Base-by-base conservation (phyloP, 2,888 invertebrate genomes). In the Eupithecia tripunctaria region DNA sequence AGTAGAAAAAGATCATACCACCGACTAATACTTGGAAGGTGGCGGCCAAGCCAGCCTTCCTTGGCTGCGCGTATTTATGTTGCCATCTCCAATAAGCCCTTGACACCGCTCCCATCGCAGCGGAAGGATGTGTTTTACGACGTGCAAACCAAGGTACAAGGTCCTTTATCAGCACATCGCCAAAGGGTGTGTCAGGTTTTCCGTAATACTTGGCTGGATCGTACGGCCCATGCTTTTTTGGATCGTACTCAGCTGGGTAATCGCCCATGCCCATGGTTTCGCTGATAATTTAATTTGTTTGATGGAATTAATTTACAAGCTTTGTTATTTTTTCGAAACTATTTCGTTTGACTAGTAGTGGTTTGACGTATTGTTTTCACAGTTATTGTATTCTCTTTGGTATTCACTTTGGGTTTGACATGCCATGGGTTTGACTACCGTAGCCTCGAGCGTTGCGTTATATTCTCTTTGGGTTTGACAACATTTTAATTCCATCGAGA, bases 51-150 rank as follows among this genome's bases (percentile, higher is more conserved):
- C 96, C 96, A 75, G 94, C 87, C 79, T 95, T 95, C 86, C 95
- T 96, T 0, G 96, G 96, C 75, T 96, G 95, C 41, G 96, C 89
- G 84, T 97, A 97, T 84, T 97, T 97, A 87, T 97, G 96, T 82
- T 96, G 96, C 97, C 97, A 97, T 85, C 97, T 96, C 67, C 71
- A 72, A 41, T 27, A 72, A 25, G 97, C 97, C 97, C 90, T 92
- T 97, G 64, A 64, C 0, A 64, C 38, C 2, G 1, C 21, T 21
- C 64, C 64, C 10, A 64, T n/a, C 21, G 2, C 14, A 7, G 64
- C 64, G 41, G n/a, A 38, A 21, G 64, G 64, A 25, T 32, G n/a
- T 38, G 7, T 64, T 0, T 14, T 64, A 10, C 64, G 36, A 12
- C 64, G 64, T 15, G 0, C 0, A 1, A 64, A n/a, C 64, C 64